Evolutionary conservation across 2,797 vertebrate species (phyloP), one percentile per base, ranked within the genome.

Genomic region (Centropyge bicolor): DNA sequence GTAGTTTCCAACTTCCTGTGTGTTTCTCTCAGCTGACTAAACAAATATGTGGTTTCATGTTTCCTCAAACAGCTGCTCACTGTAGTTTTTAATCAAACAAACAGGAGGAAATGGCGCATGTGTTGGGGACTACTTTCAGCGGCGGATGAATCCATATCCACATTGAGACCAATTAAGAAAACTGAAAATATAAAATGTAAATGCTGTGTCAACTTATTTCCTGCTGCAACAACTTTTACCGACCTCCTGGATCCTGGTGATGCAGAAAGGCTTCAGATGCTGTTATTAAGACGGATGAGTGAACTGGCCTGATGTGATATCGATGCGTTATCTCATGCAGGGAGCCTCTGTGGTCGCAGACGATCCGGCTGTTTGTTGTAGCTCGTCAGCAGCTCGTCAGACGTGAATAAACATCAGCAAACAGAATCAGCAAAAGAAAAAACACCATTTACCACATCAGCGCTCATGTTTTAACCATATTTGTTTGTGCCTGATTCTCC

Each of bases 331-430:
- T 0, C 31, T 72, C 46, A 14, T 17, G 17, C 40, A 1, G 66
- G 16, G 17, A 43, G 48, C 7, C 10, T 31, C 4, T 27, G 20
- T 6, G n/a, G 20, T 48, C 31, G 0, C 40, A 57, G 13, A 17
- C 6, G 22, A 17, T 64, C 38, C 16, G 35, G 13, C 35, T 52
- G 35, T 38, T 66, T 51, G 55, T 6, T 51, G 22, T 17, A 41
- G 19, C 5, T 8, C 27, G 41, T 22, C 43, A 12, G 19, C 62
- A 40, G 64, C 64, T 54, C 2, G 14, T 52, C 70, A 72, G 55
- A 76, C 55, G 61, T 38, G 55, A 76, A 61, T 20, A 61, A 61
- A 66, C 59, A 43, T 31, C 46, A 35, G 9, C 24, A 62, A 51
- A 74, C 20, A 64, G 12, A 31, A 51, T 35, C 36, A 54, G 49